Evolutionary conservation across 2,888 invertebrate genomes (phyloP), one percentile per base, ranked within the genome.

Genomic region (Synergus itoensis): DNA sequence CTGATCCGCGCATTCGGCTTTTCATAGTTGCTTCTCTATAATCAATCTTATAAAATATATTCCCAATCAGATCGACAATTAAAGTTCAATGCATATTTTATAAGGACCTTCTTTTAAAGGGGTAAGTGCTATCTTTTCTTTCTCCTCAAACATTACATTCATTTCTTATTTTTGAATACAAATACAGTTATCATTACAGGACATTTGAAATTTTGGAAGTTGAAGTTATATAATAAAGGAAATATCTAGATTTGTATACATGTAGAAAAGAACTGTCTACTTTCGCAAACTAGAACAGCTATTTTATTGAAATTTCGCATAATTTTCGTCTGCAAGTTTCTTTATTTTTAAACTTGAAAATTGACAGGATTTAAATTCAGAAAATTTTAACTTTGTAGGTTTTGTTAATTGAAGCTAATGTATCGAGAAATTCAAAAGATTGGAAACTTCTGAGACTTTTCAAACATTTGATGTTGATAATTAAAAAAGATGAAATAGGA

Each of bases 1-100:
- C 64, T 63, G 36, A 18, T 48, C 67, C 77, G 81, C 82, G 81
- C 81, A 80, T 80, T 77, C 64, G 14, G 36, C 36, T 75, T 78
- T 77, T 40, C n/a, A 16, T 36, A 57, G 53, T 73, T 73, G 48
- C 48, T n/a, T 57, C 11, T 45, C 11, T 40, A 5, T 28, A 28
- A 28, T 0, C 1, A 28, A 73, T 36, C 11, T 53, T 40, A 36
- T 53, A 36, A 48, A 73, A 73, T 16, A 28, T 18, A 8, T 40
- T 36, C n/a, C n/a, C 9, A 36, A 48, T 8, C 3, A 67, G 8
- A 67, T 45, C 45, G 5, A 18, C 7, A 48, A 28, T 21, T 28
- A 28, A 0, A 28, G 28, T 21, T 28, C 14, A 21, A 28, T 62
- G 14, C 28, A 21, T 5, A 62, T 62, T 62, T 62, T 28, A 28